Evolutionary conservation across 2,797 vertebrate genomes (phyloP).

Genomic region (Aulostomus chinensis): DNA sequence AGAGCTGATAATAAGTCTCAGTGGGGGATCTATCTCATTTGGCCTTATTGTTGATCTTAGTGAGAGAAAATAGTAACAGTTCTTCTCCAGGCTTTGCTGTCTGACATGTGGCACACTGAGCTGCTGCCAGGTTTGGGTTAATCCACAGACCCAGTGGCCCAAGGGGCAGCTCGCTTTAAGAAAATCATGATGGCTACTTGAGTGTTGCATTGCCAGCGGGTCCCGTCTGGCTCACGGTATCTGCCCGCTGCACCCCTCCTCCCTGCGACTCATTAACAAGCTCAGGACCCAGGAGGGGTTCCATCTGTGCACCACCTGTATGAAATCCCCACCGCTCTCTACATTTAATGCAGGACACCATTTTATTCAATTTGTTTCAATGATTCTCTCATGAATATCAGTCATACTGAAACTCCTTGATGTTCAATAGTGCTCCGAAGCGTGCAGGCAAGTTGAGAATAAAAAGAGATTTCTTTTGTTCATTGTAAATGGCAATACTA

Average conservation of each 20-base stretch:
- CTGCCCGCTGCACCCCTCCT: conserved; percentile 34
- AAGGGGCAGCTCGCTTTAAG: conserved; percentile 39
- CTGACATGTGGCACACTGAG: conserved; percentile 20
- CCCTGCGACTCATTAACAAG: conserved; percentile 61
- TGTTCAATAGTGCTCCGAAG: too few relatives aligned
- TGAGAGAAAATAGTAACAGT: conserved; percentile 19
- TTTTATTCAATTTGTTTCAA: conserved; percentile 10
- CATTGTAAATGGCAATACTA: too few relatives aligned
- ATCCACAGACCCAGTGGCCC: conserved; percentile 42
- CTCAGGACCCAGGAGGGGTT: conserved; percentile 32
- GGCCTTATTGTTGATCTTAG: conserved; percentile 14
- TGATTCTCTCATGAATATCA: too few relatives aligned
- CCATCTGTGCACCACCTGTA: conserved; percentile 73
- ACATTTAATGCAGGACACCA: conserved; percentile 32
- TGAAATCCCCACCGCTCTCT: conserved; percentile 35
- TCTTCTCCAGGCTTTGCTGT: conserved; percentile 33
- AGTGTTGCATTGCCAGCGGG: conserved; percentile 37
- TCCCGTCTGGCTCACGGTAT: conserved; percentile 61
- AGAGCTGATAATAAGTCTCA: conserved; percentile 21
- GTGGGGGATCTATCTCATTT: conserved; percentile 20
- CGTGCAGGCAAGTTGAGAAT: too few relatives aligned
- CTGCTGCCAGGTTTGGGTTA: conserved; percentile 46
- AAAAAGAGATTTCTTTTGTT: too few relatives aligned
- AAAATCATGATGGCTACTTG: conserved; percentile 58
- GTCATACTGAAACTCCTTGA: too few relatives aligned